Percentiles rank a stretch among this genome's conserved stretches.
Evolutionary conservation across 2,797 vertebrate genomes (phyloP).

Genomic region (Myoxocephalus aenaeus): DNA sequence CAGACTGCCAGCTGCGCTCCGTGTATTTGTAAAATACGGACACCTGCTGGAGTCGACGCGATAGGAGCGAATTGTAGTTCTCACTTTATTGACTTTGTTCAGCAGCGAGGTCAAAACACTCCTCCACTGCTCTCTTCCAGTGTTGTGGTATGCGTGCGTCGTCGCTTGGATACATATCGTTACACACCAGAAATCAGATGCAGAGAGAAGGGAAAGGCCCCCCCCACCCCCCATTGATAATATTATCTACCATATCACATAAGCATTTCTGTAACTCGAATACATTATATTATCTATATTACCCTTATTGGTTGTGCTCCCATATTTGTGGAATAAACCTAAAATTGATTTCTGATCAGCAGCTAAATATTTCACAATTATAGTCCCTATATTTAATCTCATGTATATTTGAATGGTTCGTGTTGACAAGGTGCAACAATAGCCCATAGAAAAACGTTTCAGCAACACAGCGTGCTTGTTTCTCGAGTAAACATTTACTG

Average conservation of each 20-base stretch:
- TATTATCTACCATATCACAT: neutral
- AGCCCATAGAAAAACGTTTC: neutral
- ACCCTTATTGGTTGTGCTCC: neutral
- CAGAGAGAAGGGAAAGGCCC: neutral
- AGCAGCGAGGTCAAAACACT: neutral
- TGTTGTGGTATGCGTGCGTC: conserved; percentile 34
- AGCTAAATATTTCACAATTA: neutral
- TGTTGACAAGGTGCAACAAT: neutral
- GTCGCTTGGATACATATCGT: conserved; percentile 67
- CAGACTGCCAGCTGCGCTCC: too few species aligned
- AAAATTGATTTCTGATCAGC: neutral
- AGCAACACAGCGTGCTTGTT: neutral
- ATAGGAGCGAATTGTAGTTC: too few species aligned
- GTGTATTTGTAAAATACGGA: neutral
- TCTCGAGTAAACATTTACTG: neutral
- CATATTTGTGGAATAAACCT: neutral
- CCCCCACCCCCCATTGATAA: neutral
- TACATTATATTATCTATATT: neutral
- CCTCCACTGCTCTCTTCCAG: neutral
- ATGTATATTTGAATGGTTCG: neutral
- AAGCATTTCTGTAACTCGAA: neutral
- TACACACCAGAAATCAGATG: neutral
- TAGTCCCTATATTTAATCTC: neutral
- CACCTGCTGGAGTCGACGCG: neutral
- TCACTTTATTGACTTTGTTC: neutral